Conservation (phyloP, 2,888 invertebrate genomes). For the Chorisops tibialis region DNA sequence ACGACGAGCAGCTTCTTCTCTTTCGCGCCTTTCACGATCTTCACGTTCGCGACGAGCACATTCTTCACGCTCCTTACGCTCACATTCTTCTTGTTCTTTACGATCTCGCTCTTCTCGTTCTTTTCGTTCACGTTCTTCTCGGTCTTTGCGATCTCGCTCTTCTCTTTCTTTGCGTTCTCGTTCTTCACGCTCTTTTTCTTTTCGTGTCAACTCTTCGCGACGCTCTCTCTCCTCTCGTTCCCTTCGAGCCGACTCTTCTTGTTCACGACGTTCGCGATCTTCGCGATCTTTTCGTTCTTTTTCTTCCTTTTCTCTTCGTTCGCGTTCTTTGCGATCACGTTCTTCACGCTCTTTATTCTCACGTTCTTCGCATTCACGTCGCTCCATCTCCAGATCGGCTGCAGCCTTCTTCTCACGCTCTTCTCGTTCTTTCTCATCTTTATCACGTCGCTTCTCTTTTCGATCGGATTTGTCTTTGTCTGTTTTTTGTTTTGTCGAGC, state of each 20-base stretch:
- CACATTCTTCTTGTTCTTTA: slow-evolving; percentile 35
- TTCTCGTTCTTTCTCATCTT: slow-evolving; percentile 46
- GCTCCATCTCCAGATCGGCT: slow-evolving; percentile 2
- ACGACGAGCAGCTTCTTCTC: slow-evolving; percentile 36
- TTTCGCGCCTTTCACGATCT: slow-evolving; percentile 48
- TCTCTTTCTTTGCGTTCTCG: slow-evolving; percentile 38
- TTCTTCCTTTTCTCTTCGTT: slow-evolving; percentile 29
- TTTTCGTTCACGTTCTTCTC: slow-evolving; percentile 40
- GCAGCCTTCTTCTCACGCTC: slow-evolving; percentile 38
- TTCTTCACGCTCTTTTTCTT: slow-evolving; percentile 41
- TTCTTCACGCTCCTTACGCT: slow-evolving; percentile 39
- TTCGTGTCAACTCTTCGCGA: slow-evolving; percentile 37
- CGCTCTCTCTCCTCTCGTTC: slow-evolving; percentile 44
- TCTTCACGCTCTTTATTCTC: slow-evolving; percentile 20
- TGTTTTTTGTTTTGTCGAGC: slow-evolving; percentile 42
- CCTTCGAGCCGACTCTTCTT: slow-evolving; percentile 42
- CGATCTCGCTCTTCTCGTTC: slow-evolving; percentile 41
- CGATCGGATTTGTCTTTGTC: slow-evolving; percentile 37
- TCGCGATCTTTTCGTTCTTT: slow-evolving; percentile 27
- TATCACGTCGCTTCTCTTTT: slow-evolving; percentile 41
- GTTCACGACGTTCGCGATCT: slow-evolving; percentile 39
- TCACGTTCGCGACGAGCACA: slow-evolving; percentile 46
- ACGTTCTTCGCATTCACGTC: slow-evolving; percentile 40
- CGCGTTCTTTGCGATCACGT: slow-evolving; percentile 39
- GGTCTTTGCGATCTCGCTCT: slow-evolving; percentile 41